These are phyloP conservation scores for Aplidium turbinatum DNA, from an alignment of 23 tunicate genomes.

Conservation along the genomic window DNA sequence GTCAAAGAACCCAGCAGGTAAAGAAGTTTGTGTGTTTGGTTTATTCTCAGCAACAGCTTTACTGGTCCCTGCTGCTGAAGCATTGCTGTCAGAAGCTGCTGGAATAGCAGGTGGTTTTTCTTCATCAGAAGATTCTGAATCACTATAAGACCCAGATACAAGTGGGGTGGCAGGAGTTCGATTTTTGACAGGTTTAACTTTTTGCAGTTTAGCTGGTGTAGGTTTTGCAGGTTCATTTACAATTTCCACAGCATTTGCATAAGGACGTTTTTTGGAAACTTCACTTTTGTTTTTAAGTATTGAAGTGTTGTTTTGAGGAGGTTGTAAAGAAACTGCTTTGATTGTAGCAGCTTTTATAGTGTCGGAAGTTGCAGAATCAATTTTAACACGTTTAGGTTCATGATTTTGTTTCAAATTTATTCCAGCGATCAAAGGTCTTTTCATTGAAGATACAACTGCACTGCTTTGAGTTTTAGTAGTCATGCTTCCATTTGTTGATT, in stretches of 20 bases:
- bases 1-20: conserved; percentile 96
- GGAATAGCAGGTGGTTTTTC: conserved; percentile 7
- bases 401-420: background rate
- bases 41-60: background rate
- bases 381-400: background rate
- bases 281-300: background rate
- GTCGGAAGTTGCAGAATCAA: background rate
- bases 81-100: background rate
- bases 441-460: background rate
- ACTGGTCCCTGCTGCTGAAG: background rate
- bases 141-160: conserved; percentile 31
- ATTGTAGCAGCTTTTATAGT: background rate
- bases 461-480: background rate
- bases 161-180: conserved; percentile 1
- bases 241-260: background rate
- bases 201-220: background rate
- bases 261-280: background rate
- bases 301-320: conserved; percentile 5
- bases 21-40: conserved; percentile 8
- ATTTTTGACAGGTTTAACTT: background rate
- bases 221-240: background rate
- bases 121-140: conserved; percentile 30
- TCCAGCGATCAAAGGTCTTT: background rate
- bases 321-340: background rate
- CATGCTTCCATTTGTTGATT: background rate